phyloP scores from a whole-genome alignment of 1,140 invertebrate species.

The Monochamus saltuarius region DNA sequence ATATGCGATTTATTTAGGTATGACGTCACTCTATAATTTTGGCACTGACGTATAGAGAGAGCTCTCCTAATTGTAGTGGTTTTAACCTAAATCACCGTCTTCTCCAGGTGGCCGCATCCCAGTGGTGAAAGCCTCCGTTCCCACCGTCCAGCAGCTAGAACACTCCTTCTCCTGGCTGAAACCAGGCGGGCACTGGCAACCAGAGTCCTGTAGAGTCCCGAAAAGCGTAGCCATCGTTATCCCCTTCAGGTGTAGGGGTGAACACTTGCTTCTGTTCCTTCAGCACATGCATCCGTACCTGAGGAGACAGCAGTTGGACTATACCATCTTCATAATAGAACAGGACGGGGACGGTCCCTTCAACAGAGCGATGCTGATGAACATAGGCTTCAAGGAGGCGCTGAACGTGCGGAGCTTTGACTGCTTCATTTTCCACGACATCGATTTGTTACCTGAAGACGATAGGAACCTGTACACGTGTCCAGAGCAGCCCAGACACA shows the following conservation, averaged over 20 bases:
- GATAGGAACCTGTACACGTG: conserved; percentile 90
- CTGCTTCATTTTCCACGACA: conserved; percentile 96
- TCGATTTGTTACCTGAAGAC: conserved; percentile 91
- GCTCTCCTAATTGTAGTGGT: too few species aligned
- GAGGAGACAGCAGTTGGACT: conserved; percentile 87
- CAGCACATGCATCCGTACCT: conserved; percentile 90
- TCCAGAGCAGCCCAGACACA: conserved; percentile 86
- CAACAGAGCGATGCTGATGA: conserved; percentile 92
- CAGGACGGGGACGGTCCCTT: conserved; percentile 77
- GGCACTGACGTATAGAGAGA: too few species aligned
- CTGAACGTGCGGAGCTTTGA: conserved; percentile 74
- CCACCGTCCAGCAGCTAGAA: conserved; percentile 52
- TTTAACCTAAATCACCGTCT: too few species aligned
- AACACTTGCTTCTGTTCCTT: conserved; percentile 81
- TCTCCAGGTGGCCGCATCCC: conserved; percentile 52
- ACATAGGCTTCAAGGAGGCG: conserved; percentile 90
- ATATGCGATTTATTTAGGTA: too few species aligned
- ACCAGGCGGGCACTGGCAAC: conserved; percentile 75
- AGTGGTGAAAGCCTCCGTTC: conserved; percentile 52
- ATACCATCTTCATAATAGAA: conserved; percentile 94
- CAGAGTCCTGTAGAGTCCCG: conserved; percentile 70
- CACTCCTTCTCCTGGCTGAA: conserved; percentile 56
- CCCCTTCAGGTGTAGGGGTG: conserved; percentile 81
- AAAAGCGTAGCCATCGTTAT: conserved; percentile 86
- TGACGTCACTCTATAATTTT: too few species aligned